Percentiles rank a stretch among this genome's conserved stretches.
Conservation (phyloP, 2,797 vertebrate species). For the Sebastes itinus region DNA sequence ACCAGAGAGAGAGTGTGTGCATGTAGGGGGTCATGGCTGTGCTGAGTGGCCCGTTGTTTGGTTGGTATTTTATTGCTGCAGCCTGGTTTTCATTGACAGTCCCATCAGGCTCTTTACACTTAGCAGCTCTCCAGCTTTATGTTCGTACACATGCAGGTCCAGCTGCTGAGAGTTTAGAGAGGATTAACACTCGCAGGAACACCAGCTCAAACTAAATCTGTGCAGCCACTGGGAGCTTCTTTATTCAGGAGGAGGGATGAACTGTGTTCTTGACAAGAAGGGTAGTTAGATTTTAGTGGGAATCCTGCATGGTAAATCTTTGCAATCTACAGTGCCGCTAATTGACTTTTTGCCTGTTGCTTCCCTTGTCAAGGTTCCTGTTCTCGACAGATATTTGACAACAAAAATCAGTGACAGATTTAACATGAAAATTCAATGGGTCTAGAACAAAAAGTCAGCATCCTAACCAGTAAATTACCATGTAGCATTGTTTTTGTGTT, state of each 20-base stretch:
- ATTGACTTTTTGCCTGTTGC: not conserved
- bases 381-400: not conserved
- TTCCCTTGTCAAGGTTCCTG: not conserved
- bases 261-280: not conserved
- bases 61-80: constrained; percentile 67
- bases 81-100: constrained; percentile 78
- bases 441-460: not conserved
- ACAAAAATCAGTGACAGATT: not conserved
- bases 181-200: constrained; percentile 27
- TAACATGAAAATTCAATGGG: not conserved
- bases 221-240: not conserved
- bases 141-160: constrained; percentile 9
- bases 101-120: constrained; percentile 75
- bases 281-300: not conserved
- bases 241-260: not conserved
- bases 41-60: constrained; percentile 75
- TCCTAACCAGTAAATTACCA: not conserved
- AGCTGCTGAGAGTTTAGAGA: constrained; percentile 22
- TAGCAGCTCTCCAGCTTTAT: constrained; percentile 48
- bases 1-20: not conserved
- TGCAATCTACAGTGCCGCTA: not conserved
- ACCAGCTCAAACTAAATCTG: not conserved
- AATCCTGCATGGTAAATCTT: not conserved
- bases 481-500: not conserved
- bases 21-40: constrained; percentile 52